phyloP scores from a whole-genome alignment of 37 sponge, comb jelly and placozoan species.

The Diacarnus erythraeanus region DNA sequence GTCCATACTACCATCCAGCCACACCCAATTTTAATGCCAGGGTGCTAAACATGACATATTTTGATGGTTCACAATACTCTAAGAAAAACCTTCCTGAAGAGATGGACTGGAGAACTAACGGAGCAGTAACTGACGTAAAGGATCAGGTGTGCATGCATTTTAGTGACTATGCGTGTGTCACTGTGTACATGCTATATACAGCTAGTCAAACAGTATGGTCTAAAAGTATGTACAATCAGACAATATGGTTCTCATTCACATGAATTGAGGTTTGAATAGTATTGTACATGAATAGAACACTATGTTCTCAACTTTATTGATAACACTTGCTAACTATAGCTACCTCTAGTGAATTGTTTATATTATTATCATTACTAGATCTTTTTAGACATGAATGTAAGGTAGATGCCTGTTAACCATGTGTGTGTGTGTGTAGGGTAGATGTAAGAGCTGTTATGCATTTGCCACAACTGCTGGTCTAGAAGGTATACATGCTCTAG shows the following conservation, averaged over 20 bases:
- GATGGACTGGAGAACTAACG: constrained; percentile 77
- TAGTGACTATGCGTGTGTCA: not conserved
- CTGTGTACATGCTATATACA: not conserved
- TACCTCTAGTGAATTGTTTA: no score
- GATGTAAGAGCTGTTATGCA: constrained; percentile 97
- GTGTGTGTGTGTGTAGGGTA: no score
- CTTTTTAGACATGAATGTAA: no score
- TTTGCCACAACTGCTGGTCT: constrained; percentile 90
- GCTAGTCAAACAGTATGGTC: no score
- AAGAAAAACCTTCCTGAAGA: constrained; percentile 35
- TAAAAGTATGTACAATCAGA: no score
- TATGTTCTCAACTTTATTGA: no score
- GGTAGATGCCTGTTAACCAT: no score
- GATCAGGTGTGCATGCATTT: constrained; percentile 60
- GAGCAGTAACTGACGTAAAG: constrained; percentile 68
- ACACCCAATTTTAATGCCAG: not conserved
- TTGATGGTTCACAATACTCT: constrained; percentile 1
- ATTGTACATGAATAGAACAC: no score
- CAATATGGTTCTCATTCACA: no score
- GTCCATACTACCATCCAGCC: not conserved
- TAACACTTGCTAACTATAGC: no score
- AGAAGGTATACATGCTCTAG: constrained; percentile 81
- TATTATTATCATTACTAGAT: no score
- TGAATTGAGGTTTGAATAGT: not conserved
- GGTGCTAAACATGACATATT: constrained; percentile 4